Evolutionary conservation across 2,888 invertebrate genomes (phyloP).

Genomic region (Mellilla xanthometata): DNA sequence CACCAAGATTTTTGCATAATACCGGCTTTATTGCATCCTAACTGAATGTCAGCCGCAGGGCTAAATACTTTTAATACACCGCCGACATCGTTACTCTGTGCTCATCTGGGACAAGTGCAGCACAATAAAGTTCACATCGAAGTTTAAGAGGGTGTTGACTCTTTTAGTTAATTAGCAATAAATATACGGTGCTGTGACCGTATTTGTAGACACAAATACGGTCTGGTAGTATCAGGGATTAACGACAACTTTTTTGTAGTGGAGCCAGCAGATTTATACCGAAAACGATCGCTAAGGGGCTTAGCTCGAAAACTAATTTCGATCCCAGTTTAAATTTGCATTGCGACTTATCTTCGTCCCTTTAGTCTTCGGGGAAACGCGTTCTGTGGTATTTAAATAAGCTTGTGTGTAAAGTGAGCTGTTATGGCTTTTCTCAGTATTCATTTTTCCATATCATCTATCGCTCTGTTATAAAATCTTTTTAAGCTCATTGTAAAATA

Average conservation of each 20-base stretch:
- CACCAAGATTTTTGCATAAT: constrained; percentile 66
- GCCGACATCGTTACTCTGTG: constrained; percentile 29
- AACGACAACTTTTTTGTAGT: constrained; percentile 28
- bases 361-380: constrained; percentile 14
- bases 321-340: constrained; percentile 29
- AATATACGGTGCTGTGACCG: constrained; percentile 24
- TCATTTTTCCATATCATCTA: no score
- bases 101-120: constrained; percentile 24
- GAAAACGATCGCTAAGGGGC: constrained; percentile 27
- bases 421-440: not conserved
- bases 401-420: constrained; percentile 2
- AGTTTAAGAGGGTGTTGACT: constrained; percentile 26
- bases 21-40: constrained; percentile 56
- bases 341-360: constrained; percentile 20
- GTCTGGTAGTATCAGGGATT: constrained; percentile 29
- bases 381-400: not conserved
- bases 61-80: constrained; percentile 45
- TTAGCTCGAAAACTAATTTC: constrained; percentile 31
- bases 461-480: no score
- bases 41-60: constrained; percentile 67
- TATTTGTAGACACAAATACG: no score
- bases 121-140: constrained; percentile 13
- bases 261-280: constrained; percentile 26
- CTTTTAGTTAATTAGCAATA: constrained; percentile 23
- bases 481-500: no score